Evolutionary conservation across 1,140 invertebrate species (phyloP).

Genomic region (Heliconius melpomene): DNA sequence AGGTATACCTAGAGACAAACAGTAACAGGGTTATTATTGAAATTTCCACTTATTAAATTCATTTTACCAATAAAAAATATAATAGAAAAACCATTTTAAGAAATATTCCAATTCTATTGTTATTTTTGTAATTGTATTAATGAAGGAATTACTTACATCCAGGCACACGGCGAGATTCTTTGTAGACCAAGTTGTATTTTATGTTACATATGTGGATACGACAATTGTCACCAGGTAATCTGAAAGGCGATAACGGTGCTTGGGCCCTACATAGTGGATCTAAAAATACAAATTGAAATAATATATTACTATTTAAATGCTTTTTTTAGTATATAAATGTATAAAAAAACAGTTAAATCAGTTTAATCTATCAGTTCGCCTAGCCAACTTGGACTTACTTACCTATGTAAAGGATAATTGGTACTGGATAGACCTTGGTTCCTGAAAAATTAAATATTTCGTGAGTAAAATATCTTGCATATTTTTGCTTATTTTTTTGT

Average conservation of each 20-base stretch:
- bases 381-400: not conserved
- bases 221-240: not conserved
- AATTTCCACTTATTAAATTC: not conserved
- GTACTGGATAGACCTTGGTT: not conserved
- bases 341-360: too few relatives aligned
- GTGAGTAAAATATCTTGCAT: not conserved
- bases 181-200: conserved; percentile 6
- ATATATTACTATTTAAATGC: not conserved
- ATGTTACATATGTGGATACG: conserved; percentile 2
- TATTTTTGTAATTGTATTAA: not conserved
- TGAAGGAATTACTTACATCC: not conserved
- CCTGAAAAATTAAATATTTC: not conserved
- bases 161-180: not conserved
- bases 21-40: not conserved
- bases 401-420: not conserved
- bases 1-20: not conserved
- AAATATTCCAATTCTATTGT: not conserved
- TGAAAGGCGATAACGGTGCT: not conserved
- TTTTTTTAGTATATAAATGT: too few relatives aligned
- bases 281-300: not conserved
- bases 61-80: not conserved
- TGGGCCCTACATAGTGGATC: not conserved
- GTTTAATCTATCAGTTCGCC: too few relatives aligned
- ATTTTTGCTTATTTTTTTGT: not conserved
- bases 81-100: too few relatives aligned